Base-by-base conservation (phyloP, 2,113 vertebrate genomes). In the Neotoma lepida region DNA sequence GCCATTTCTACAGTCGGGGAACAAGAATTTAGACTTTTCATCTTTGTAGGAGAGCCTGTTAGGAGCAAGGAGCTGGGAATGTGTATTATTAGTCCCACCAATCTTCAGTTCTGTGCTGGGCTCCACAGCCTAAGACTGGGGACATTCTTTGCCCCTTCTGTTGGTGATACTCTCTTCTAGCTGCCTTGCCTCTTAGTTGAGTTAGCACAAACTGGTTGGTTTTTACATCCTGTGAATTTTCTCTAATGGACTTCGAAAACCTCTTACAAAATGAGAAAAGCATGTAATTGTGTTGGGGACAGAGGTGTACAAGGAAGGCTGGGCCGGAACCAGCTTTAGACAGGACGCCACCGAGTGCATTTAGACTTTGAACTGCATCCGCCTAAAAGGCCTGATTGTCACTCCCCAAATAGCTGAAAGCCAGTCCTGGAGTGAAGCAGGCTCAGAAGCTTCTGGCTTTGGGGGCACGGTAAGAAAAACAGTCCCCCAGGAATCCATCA, bases 251-350 rank as follows among this genome's bases (percentile, higher is more conserved):
- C 24, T 46, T 88, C 70, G 46, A 46, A 78, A 82, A n/a, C 28
- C 51, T 82, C 90, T 80, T 82, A 61, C 20, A 61, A 76, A 80
- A 81, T 44, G 35, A 91, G 41, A 61, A 95, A 85, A 85, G 46
- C 30, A 61, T 56, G 64, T 44, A 17, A 28, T 2, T 73, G 76
- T 39, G 5, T 9, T 63, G 74, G 35, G 46, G 64, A 68, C 28
- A 49, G 86, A 39, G 39, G 35, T 30, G 0, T 33, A 13, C 9
- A 30, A n/a, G 70, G 82, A 51, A 94, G 61, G 30, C 58, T 64
- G 41, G 54, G 49, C 1, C 0, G 54, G 44, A 30, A n/a, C 66
- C 39, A 12, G 9, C 44, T 80, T 41, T 68, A 68, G 78, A 70
- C 30, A 15, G 9, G 30, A 77, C 6, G 26, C 6, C 35, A 24